Evolutionary conservation across 1,140 invertebrate species (phyloP).

Genomic region (Cydia amplana): DNA sequence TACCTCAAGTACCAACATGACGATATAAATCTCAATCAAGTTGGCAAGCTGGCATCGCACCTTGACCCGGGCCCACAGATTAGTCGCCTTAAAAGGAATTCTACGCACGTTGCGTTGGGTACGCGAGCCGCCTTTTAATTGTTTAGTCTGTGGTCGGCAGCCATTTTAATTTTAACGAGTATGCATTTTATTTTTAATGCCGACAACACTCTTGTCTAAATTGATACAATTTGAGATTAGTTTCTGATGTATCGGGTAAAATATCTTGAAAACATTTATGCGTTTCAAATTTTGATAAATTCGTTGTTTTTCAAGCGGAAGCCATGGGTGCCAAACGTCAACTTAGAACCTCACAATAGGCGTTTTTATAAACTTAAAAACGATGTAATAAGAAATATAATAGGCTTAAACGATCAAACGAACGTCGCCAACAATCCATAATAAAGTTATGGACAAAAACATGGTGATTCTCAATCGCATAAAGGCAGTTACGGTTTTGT

Average conservation of each 20-base stretch:
- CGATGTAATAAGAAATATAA: not conserved
- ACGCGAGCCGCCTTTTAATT: not conserved
- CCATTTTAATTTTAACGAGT: slow-evolving; percentile 11
- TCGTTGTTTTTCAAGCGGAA: not conserved
- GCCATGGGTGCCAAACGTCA: not conserved
- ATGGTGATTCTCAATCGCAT: not conserved
- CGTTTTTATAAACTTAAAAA: not conserved
- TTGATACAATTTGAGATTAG: too few species aligned
- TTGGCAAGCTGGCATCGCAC: slow-evolving; percentile 20
- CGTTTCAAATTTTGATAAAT: too few species aligned
- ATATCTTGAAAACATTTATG: too few species aligned
- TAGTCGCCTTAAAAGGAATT: slow-evolving; percentile 26
- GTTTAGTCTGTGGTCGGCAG: slow-evolving; percentile 13
- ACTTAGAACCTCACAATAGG: not conserved
- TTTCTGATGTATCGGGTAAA: too few species aligned
- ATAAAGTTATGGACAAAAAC: slow-evolving; percentile 8
- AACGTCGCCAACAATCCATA: not conserved
- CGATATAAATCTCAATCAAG: slow-evolving; percentile 29
- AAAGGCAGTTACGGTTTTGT: slow-evolving; percentile 4
- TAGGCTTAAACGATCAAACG: not conserved
- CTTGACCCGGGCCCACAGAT: slow-evolving; percentile 29
- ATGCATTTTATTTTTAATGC: not conserved
- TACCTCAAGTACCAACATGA: slow-evolving; percentile 6
- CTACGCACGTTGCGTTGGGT: slow-evolving; percentile 9
- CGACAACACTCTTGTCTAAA: too few species aligned